Evolutionary conservation across 2,888 invertebrate species (phyloP).

Genomic region (Trichacis sp.): DNA sequence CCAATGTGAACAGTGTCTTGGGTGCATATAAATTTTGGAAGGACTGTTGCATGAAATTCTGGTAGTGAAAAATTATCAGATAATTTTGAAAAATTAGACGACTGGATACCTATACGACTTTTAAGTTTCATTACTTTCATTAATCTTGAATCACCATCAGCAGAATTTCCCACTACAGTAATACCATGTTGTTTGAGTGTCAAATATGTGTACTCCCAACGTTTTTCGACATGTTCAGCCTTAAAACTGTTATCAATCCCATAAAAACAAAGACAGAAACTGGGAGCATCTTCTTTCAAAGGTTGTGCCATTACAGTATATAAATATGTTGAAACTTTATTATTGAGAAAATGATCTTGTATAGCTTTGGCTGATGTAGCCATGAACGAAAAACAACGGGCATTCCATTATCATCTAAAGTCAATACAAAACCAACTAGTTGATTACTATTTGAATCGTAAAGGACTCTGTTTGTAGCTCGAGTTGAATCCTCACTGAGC

Average conservation of each 20-base stretch:
- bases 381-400: slow-evolving; percentile 4
- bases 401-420: slow-evolving; percentile 23
- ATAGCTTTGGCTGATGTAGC: slow-evolving; percentile 17
- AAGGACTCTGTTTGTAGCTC: slow-evolving; percentile 34
- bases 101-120: slow-evolving; percentile 12
- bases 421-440: slow-evolving; percentile 37
- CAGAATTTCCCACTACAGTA: slow-evolving; percentile 40
- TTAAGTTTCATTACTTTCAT: slow-evolving; percentile 46
- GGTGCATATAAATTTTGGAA: slow-evolving; percentile 11
- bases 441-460: slow-evolving; percentile 37
- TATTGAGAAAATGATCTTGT: slow-evolving; percentile 25
- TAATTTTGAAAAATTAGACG: slow-evolving; percentile 17
- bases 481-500: slow-evolving; percentile 46
- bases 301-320: slow-evolving; percentile 38
- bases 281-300: slow-evolving; percentile 13
- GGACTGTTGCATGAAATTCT: slow-evolving; percentile 7
- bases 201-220: slow-evolving; percentile 39
- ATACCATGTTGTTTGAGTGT: slow-evolving; percentile 35
- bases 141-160: slow-evolving; percentile 46
- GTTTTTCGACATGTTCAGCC: slow-evolving; percentile 23
- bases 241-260: slow-evolving; percentile 37
- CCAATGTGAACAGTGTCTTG: slow-evolving; percentile 48
- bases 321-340: slow-evolving; percentile 21
- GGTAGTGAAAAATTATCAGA: slow-evolving; percentile 7
- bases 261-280: slow-evolving; percentile 36